These are phyloP conservation scores for Gasteruption jaculator DNA, from an alignment of 2,888 invertebrate species.

Conservation along the genomic window DNA sequence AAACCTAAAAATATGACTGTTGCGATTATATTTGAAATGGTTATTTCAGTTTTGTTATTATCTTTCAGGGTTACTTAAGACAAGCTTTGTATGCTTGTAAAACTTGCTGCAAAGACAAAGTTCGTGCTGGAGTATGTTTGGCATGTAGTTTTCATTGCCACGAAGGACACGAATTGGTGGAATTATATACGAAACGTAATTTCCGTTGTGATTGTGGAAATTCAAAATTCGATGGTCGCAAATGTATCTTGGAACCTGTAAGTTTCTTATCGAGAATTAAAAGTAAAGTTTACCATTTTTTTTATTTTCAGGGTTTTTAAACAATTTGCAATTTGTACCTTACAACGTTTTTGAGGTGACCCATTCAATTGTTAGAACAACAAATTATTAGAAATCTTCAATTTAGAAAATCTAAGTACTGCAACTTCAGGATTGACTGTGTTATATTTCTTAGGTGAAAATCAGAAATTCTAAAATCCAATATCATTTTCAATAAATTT, in stretches of 20 bases:
- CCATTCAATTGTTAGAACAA: too few relatives aligned
- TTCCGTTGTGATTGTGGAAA: conserved; percentile 97
- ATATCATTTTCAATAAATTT: too few relatives aligned
- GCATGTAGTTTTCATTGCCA: conserved; percentile 95
- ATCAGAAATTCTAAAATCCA: too few relatives aligned
- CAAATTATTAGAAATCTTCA: too few relatives aligned
- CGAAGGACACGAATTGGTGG: conserved; percentile 90
- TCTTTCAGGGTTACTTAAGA: conserved; percentile 79
- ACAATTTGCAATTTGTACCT: too few relatives aligned
- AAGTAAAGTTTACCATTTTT: neutral
- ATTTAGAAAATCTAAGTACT: too few relatives aligned
- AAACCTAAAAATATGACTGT: too few relatives aligned
- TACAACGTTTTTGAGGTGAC: too few relatives aligned
- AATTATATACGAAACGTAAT: conserved; percentile 93
- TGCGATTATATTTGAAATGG: neutral
- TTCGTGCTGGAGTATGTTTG: conserved; percentile 81
- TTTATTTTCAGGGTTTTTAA: too few relatives aligned
- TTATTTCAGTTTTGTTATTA: conserved; percentile 1
- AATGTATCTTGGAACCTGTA: conserved; percentile 67
- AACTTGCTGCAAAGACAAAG: conserved; percentile 73
- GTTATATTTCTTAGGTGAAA: too few relatives aligned
- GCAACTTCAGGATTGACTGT: too few relatives aligned
- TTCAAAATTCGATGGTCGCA: conserved; percentile 63
- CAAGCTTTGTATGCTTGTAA: conserved; percentile 94
- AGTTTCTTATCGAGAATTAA: conserved; percentile 28